Percentiles rank a stretch among this genome's conserved stretches.
Conservation (phyloP, 2,797 vertebrate species). For the Buceros bicornis region DNA sequence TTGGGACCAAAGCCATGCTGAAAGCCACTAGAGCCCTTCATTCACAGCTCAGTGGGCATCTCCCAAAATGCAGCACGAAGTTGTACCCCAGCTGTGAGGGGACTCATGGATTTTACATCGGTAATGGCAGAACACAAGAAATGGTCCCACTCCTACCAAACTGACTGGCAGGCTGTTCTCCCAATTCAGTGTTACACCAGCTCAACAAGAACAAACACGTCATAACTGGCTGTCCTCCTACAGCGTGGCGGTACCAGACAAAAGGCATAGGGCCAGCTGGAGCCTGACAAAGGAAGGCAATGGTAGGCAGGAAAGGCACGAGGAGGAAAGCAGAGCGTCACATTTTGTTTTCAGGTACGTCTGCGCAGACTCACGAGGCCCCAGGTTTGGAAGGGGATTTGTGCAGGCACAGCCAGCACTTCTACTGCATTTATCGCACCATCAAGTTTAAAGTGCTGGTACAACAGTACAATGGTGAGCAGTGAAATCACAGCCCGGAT, state of each 20-base stretch:
- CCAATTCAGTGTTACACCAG: neutral
- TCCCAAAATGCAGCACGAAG: neutral
- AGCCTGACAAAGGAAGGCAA: neutral
- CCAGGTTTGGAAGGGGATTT: neutral
- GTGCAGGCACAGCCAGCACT: neutral
- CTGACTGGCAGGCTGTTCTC: neutral
- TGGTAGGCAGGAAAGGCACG: accelerated
- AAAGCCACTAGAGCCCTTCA: constrained; percentile 49
- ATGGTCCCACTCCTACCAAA: neutral
- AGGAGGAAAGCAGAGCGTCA: neutral
- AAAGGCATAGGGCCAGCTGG: neutral
- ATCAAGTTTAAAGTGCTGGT: neutral
- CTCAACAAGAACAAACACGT: neutral
- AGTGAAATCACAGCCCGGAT: constrained; percentile 10
- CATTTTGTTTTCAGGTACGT: neutral
- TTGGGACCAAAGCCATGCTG: constrained; percentile 26
- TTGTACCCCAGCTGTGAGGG: neutral
- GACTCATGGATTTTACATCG: neutral
- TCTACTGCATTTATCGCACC: neutral
- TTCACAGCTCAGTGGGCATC: neutral
- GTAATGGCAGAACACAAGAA: neutral
- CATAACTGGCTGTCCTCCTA: neutral
- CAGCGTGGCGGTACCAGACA: neutral
- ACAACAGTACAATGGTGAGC: neutral
- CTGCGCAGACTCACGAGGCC: neutral